Base-by-base conservation (phyloP, 2,113 vertebrate species). In the Brachyistius frenatus region DNA sequence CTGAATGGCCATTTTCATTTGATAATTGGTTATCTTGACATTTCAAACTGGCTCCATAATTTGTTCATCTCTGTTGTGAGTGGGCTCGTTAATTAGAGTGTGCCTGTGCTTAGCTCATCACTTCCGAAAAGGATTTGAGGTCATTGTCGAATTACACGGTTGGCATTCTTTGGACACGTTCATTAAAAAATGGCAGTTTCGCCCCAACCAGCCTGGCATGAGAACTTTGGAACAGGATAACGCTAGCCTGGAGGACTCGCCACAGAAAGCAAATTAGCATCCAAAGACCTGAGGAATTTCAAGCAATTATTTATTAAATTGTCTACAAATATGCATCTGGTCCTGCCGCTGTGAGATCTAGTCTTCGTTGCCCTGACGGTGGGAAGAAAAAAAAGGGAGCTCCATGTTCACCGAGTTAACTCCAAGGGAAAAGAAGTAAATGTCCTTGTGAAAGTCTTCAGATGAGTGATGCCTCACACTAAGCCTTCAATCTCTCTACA, bases 1-100 rank as follows among this genome's bases (percentile, higher is more conserved):
- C 80, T 79, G 91, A 91, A 92, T 92, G 91, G 85, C 80, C 87
- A 90, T 94, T 92, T 93, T 92, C 83, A 90, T 94, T 93, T 92
- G 81, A 92, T 94, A 94, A 95, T 94, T 93, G 93, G 89, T 94
- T 94, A 93, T 93, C 93, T 90, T 95, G 93, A 94, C 93, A 94
- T 94, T 95, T 94, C 80, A 86, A 93, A 93, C 88, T 58, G 84
- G 89, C 88, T 86, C 81, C 83, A 89, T 91, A 87, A 95, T 94
- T 94, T 94, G 92, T 90, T 89, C 91, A 44, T 93, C 86, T 91
- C 87, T 61, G 76, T 85, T 86, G 89, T 86, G 89, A 92, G 87
- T 84, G 83, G 23, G 71, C 73, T 77, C 81, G 63, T 88, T 94
- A 93, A 94, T 94, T 93, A 94, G 90, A 86, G 71, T 61, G 71